Base-by-base conservation (phyloP, 2,797 vertebrate species). In the Novumbra hubbsi region DNA sequence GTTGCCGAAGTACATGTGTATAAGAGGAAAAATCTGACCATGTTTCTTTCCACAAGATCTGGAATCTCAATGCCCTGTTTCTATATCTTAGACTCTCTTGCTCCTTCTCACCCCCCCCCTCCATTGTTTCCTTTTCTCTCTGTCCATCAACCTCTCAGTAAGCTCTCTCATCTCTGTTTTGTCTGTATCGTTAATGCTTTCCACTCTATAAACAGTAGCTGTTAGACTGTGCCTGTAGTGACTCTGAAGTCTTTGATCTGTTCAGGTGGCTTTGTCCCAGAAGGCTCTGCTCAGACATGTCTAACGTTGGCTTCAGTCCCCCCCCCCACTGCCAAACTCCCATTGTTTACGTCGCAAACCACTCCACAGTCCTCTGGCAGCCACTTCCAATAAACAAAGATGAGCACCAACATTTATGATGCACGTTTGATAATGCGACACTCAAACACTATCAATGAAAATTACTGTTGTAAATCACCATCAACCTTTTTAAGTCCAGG, bases 191-290 rank as follows among this genome's bases (percentile, higher is more conserved):
- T 70, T 70, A 32, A 52, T 52, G 48, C 27, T 15, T 69, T 14
- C 15, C 24, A n/a, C 55, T 41, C 32, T 6, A 21, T 62, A 45
- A 74, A 62, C 52, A 48, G 66, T 66, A 48, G 55, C 60, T 32
- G 68, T 60, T 70, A 52, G 45, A 50, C 45, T 27, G 48, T 27
- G 67, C 24, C 67, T 48, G 67, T 69, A 57, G 30, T 73, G 66
- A n/a, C 50, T 77, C 60, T 57, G 48, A 4, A 52, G 68, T 64
- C 70, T 76, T 76, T 79, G 70, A 79, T 79, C 78, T 65, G 4
- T 63, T 60, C 32, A 48, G 65, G 77, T 69, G 70, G 55, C 66
- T 19, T 24, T 49, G 52, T 27, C 45, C 69, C 50, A 74, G n/a
- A 68, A n/a, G 48, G 16, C 52, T 50, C 67, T 38, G 75, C 69